Evolutionary conservation across 2,113 vertebrate species (phyloP).

Genomic region (Ia io): DNA sequence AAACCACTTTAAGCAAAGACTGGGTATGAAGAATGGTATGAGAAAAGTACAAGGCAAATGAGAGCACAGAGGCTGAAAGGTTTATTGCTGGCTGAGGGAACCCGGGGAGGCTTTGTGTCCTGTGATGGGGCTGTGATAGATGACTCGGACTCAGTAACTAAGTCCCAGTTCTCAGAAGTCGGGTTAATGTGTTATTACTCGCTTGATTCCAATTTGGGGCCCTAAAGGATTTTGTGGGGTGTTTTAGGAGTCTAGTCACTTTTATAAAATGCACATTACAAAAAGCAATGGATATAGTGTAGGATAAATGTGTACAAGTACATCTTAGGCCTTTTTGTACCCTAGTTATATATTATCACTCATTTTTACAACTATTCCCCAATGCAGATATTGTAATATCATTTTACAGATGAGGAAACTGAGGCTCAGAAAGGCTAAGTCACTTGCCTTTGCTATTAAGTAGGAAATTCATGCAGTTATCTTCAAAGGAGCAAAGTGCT

Average conservation of each 20-base stretch:
- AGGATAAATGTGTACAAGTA: neutral
- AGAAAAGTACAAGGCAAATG: neutral
- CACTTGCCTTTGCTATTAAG: neutral
- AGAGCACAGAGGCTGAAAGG: neutral
- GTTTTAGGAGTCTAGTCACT: neutral
- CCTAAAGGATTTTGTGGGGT: neutral
- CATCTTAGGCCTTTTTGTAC: neutral
- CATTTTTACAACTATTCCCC: neutral
- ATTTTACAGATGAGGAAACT: neutral
- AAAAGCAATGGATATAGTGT: neutral
- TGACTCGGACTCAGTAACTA: neutral
- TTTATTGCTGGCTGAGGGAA: neutral
- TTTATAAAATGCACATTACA: constrained; percentile 12
- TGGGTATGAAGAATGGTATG: neutral
- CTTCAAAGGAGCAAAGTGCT: neutral
- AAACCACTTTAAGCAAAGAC: neutral
- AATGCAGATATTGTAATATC: neutral
- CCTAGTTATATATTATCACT: neutral
- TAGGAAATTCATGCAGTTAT: neutral
- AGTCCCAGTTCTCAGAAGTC: constrained; percentile 13
- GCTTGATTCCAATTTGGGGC: neutral
- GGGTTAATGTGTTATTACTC: neutral
- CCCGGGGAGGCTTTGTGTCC: neutral
- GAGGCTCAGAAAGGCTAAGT: neutral
- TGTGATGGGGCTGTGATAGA: neutral